Base-by-base conservation (phyloP, 2,113 vertebrate species). In the Amazona guildingii region DNA sequence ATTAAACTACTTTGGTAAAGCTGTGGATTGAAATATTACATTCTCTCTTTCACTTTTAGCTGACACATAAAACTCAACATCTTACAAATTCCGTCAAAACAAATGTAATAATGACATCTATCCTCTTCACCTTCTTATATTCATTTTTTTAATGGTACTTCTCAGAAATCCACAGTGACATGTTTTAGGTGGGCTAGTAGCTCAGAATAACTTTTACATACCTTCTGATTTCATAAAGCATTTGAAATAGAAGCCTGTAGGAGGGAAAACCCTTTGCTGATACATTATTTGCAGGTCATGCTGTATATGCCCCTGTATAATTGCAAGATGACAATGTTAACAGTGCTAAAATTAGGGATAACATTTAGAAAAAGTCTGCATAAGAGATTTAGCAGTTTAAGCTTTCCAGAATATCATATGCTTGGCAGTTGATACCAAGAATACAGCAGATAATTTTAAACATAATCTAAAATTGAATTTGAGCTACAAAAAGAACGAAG, bases 161-260 rank as follows among this genome's bases (percentile, higher is more conserved):
- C 63, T 89, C 69, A 95, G 67, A 63, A 92, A 88, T 96, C 59
- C 75, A 54, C 69, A 77, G 33, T 96, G 97, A 96, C 95, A 97
- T 63, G 91, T 63, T 95, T 84, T 96, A 94, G 84, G 95, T 93
- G 92, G 96, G 86, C 62, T 95, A 92, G 83, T 84, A 90, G n/a
- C 85, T 95, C 75, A 94, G 94, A 97, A 97, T 97, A 97, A 92
- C 82, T 94, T 94, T 31, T 76, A 64, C 83, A 95, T 91, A 81
- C 69, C 76, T 97, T 94, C 94, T 95, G 84, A 96, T 97, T 93
- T 94, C 86, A 86, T 77, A 75, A 69, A 87, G 29, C 72, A 70
- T 96, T 97, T 94, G 95, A 97, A 98, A 98, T 97, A 98, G 97
- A 97, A 97, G 66, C 67, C 84, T 78, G 97, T 97, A 96, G 97